Evolutionary conservation across 2,888 invertebrate genomes (phyloP), one percentile per base, ranked within the genome.

Genomic region (Hirtodrosophila cameraria): DNA sequence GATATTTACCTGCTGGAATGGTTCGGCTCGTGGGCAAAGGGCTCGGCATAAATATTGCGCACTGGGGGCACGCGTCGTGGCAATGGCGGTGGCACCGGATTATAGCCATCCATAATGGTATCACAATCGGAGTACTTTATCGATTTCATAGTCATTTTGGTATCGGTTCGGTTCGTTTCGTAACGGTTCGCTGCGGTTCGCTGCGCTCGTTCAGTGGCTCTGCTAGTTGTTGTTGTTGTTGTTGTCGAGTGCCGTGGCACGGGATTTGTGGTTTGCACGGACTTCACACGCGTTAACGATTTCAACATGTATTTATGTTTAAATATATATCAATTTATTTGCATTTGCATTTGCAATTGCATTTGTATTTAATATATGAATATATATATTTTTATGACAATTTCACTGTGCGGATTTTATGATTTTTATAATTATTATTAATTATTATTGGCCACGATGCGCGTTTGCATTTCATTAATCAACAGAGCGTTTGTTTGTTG

Each of bases 81-180:
- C 66, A 91, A 80, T 48, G 91, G 91, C 15, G 91, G 91, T 69
- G 91, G 91, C 72, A 91, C 91, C 48, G 91, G 91, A 89, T 91
- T 91, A 86, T 91, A 91, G 75, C 91, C 90, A 87, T 91, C 91
- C 91, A 91, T 91, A 86, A 91, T 91, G 75, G 91, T 91, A 89
- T 91, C 91, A 90, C 91, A 91, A 90, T 91, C 91, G 80, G 91
- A 90, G 86, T 91, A 91, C 88, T 91, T 91, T 80, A 91, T 91
- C 84, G 91, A 91, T 90, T 91, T 91, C 91, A 91, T 91, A 87
- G 91, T 91, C 91, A 91, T 91, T 81, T 85, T 89, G 78, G 43
- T 71, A 39, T 61, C 13, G 27, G 31, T 27, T 42, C 23, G 7
- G 35, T 33, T 16, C 35, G 46, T 11, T 38, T 15, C 2, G n/a